Evolutionary conservation across 2,797 vertebrate species (phyloP), one percentile per base, ranked within the genome.

Genomic region (Neosalanx taihuensis): DNA sequence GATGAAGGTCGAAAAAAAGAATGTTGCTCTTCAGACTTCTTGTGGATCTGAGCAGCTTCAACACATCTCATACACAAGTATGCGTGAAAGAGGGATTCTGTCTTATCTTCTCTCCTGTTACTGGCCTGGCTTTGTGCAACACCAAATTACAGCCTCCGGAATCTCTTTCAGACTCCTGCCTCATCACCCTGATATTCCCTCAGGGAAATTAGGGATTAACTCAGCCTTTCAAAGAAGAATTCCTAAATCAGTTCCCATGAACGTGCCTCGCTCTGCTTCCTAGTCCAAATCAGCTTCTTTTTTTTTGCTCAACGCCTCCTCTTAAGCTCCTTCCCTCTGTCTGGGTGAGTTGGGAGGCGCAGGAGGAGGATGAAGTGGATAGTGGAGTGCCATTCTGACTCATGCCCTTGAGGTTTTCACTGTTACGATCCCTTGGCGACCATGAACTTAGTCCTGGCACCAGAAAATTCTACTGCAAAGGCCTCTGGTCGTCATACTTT

Each of bases 181-280:
- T 87, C 84, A 87, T 88, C 85, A 83, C 70, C 60, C 51, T 83
- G 85, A 90, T 90, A 89, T 88, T 91, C 89, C 91, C 88, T 87
- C 82, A 80, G 91, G 87, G 88, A 91, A 91, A 91, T 91, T 86
- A 89, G 85, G 90, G 91, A 92, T 92, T 92, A 91, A 82, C 81
- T 76, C 79, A 75, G 81, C 77, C 89, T 61, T 92, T 88, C 81
- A 86, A 82, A 85, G 79, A 80, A 84, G 81, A 86, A 89, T 86
- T 89, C 78, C 83, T 85, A 80, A 68, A 81, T 73, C 81, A 72
- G 82, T 86, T 86, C 71, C 79, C 84, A 87, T 90, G 86, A 86
- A 87, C 83, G 81, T 76, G 72, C 72, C 77, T 72, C 74, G 76
- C 20, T 31, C 35, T 9, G 31, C 33, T 33, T 72, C 85, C 81